A percentile compares a stretch with the other conserved stretches of the same genome.
Conservation (phyloP, 2,113 vertebrate genomes). For the Pituophis catenifer region DNA sequence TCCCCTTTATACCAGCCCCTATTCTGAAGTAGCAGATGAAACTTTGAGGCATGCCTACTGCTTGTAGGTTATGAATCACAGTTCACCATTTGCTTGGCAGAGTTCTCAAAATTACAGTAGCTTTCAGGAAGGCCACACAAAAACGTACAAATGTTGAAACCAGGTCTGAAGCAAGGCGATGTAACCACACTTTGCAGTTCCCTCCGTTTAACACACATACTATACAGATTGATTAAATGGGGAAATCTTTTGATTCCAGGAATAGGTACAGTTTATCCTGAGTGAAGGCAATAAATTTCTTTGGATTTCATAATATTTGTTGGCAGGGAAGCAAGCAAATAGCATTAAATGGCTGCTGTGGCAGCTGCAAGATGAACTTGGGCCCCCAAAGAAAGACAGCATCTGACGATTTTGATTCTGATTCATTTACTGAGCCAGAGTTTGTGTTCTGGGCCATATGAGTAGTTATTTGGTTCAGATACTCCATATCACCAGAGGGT, state of each 20-base stretch:
- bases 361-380: neutral
- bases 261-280: neutral
- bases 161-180: neutral
- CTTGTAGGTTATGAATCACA: neutral
- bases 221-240: neutral
- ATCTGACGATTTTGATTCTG: neutral
- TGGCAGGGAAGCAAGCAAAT: neutral
- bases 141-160: neutral
- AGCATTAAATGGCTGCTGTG: neutral
- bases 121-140: neutral
- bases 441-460: neutral
- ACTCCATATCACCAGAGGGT: neutral
- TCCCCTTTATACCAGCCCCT: neutral
- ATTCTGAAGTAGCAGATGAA: neutral
- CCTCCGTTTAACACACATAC: neutral
- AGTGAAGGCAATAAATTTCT: neutral
- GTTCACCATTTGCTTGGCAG: neutral
- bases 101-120: neutral
- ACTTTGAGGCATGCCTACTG: neutral
- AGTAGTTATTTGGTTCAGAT: neutral
- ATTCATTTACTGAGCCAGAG: neutral
- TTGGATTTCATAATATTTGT: neutral
- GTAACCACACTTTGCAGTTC: neutral
- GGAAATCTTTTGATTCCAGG: neutral
- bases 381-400: neutral